These are phyloP conservation scores for Lindbergichthys nudifrons DNA, from an alignment of 2,797 vertebrate species.

Conservation along the genomic window DNA sequence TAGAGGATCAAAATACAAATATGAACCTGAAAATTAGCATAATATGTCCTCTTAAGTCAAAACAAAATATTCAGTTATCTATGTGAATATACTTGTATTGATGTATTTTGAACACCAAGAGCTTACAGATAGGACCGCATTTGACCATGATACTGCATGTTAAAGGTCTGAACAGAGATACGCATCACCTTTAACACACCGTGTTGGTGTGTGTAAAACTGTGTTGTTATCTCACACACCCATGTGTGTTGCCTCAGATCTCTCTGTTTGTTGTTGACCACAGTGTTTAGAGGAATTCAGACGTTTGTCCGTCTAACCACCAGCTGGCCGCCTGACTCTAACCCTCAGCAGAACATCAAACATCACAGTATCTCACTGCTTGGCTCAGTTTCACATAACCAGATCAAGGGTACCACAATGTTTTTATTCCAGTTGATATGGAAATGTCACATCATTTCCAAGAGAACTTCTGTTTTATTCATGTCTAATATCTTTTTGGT, in stretches of 20 bases:
- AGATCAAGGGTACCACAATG: conserved; percentile 63
- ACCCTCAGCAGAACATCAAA: conserved; percentile 67
- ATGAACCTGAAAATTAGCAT: too few relatives aligned
- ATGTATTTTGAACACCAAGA: not conserved
- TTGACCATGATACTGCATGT: not conserved
- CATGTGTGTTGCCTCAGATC: conserved; percentile 17
- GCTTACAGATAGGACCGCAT: not conserved
- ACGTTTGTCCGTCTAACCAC: conserved; percentile 55
- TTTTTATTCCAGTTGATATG: conserved; percentile 72
- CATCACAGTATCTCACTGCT: conserved; percentile 52
- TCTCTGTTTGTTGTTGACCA: conserved; percentile 32
- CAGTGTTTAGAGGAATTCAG: conserved; percentile 40
- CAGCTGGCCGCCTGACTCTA: conserved; percentile 50
- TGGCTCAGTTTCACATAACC: conserved; percentile 68
- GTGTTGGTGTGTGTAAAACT: not conserved
- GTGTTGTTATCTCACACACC: conserved; percentile 12
- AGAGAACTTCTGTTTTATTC: conserved; percentile 69
- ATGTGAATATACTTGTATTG: not conserved
- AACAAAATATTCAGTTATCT: not conserved
- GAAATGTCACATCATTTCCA: conserved; percentile 76
- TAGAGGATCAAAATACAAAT: too few relatives aligned
- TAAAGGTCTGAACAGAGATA: not conserved
- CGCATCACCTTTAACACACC: not conserved
- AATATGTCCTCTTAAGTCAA: too few relatives aligned
- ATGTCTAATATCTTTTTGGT: conserved; percentile 57